phyloP scores from a whole-genome alignment of 1,140 invertebrate species.

The Drosophila mojavensis region DNA sequence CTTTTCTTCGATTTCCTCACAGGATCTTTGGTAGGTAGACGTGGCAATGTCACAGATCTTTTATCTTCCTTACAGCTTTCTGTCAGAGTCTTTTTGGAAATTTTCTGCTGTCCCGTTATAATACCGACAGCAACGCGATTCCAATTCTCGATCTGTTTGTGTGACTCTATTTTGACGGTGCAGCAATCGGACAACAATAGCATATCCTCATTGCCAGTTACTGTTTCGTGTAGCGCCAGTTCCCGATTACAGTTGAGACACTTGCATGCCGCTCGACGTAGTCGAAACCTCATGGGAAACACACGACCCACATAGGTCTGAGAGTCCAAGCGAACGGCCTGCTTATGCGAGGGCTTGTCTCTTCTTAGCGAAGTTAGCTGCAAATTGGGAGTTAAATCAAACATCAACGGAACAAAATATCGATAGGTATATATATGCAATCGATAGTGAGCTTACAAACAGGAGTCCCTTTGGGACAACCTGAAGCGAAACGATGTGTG shows the following conservation, averaged over 20 bases:
- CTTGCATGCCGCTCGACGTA: conserved; percentile 24
- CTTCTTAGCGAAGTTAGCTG: neutral
- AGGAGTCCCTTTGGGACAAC: no score
- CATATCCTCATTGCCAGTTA: conserved; percentile 42
- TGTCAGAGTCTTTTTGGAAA: conserved; percentile 26
- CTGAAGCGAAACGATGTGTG: no score
- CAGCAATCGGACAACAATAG: conserved; percentile 59
- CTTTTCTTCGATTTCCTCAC: neutral
- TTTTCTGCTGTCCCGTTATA: conserved; percentile 34
- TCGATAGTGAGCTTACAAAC: no score
- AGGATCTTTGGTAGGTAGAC: no score
- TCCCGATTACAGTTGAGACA: conserved; percentile 45
- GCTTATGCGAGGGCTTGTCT: conserved; percentile 40
- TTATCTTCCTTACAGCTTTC: no score
- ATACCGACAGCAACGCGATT: conserved; percentile 48
- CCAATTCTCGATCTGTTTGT: conserved; percentile 48
- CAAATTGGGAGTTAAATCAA: neutral
- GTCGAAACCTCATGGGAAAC: conserved; percentile 54
- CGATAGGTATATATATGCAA: neutral
- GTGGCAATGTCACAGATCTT: no score
- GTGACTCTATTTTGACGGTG: conserved; percentile 42
- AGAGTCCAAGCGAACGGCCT: conserved; percentile 28
- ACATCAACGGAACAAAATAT: neutral
- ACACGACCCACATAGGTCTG: conserved; percentile 51
- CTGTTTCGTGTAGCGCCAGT: conserved; percentile 27